A percentile compares a stretch with the other conserved stretches of the same genome.
These are phyloP conservation scores for Cynopterus sphinx DNA, from an alignment of 2,797 vertebrate genomes.

Conservation along the genomic window DNA sequence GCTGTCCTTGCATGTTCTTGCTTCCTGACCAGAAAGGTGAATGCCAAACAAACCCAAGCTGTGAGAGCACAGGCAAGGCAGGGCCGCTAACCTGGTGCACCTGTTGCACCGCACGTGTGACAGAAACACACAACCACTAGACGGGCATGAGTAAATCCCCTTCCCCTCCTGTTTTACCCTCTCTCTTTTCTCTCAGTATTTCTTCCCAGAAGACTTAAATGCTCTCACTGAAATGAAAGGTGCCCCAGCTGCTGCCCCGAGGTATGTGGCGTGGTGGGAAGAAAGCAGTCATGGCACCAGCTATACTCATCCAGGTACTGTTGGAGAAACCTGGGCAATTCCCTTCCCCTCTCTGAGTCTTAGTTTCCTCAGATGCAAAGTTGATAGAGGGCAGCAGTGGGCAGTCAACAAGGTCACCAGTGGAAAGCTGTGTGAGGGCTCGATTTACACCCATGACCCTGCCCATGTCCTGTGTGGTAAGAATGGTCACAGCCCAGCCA, in stretches of 20 bases:
- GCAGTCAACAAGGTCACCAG: neutral
- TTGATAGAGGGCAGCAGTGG: neutral
- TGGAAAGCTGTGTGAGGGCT: neutral
- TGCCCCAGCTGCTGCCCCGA: no score
- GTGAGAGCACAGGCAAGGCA: accelerated
- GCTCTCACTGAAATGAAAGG: neutral
- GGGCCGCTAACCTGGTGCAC: neutral
- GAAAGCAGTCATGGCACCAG: neutral
- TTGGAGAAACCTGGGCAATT: neutral
- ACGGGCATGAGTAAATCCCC: neutral
- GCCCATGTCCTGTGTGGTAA: neutral
- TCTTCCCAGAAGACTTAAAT: neutral
- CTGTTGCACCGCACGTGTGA: no score
- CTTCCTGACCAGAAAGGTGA: neutral
- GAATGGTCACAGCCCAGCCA: accelerated
- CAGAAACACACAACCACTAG: no score
- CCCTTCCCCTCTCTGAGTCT: neutral
- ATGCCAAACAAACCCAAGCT: neutral
- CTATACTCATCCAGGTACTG: neutral
- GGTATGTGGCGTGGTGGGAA: neutral
- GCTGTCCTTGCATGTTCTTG: neutral
- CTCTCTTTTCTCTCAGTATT: neutral
- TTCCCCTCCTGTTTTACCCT: no score
- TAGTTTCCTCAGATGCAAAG: neutral
- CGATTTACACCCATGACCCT: neutral